Conservation (phyloP, 2,888 invertebrate species). For the Drosophila kanekoi region DNA sequence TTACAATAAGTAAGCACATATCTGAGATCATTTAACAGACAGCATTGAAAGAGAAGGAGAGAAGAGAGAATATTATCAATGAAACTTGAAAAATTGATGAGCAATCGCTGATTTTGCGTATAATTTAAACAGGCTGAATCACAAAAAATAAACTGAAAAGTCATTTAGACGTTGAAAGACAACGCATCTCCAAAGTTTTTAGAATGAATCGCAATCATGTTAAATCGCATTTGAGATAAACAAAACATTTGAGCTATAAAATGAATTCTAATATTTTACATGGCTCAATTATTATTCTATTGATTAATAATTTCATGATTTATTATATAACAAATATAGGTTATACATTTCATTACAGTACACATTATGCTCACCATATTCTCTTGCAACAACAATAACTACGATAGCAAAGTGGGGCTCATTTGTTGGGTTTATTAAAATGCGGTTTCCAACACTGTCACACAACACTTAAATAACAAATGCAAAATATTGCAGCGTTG, state of each 20-base stretch:
- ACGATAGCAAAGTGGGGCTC: conserved; percentile 40
- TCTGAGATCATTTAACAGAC: conserved; percentile 39
- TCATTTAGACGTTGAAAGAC: background rate
- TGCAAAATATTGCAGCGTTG: conserved; percentile 57
- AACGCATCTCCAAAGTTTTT: background rate
- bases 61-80: conserved; percentile 7
- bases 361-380: conserved; percentile 46
- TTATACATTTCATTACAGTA: conserved; percentile 4
- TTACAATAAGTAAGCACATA: conserved; percentile 38
- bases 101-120: conserved; percentile 26
- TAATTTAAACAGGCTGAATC: conserved; percentile 5
- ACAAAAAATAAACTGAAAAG: background rate
- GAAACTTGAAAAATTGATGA: conserved; percentile 32
- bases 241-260: too few species aligned
- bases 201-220: background rate
- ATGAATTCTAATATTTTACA: too few species aligned
- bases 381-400: conserved; percentile 47
- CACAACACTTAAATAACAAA: conserved; percentile 75
- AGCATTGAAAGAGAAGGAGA: conserved; percentile 17
- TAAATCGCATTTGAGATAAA: too few species aligned
- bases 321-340: too few species aligned
- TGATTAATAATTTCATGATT: too few species aligned
- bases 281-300: too few species aligned
- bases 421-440: conserved; percentile 64
- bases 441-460: conserved; percentile 70